These are phyloP conservation scores for Mycetomoellerius zeteki DNA, from an alignment of 1,140 invertebrate species.

Conservation along the genomic window DNA sequence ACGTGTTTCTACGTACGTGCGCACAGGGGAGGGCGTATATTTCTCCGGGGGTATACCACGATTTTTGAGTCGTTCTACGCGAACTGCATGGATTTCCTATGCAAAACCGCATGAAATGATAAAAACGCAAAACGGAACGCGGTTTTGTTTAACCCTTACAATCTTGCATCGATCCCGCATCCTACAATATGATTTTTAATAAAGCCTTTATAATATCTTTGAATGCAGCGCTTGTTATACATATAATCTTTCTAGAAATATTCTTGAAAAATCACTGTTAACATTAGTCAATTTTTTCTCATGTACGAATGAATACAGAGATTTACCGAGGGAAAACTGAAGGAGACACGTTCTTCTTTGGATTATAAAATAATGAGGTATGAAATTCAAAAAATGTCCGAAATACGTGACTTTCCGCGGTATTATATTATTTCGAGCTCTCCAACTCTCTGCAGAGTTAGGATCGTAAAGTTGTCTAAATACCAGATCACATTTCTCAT, in stretches of 20 bases:
- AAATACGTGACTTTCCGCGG: slow-evolving; percentile 32
- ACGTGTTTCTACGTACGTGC: slow-evolving; percentile 69
- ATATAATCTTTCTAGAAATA: neutral
- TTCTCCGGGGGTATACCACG: slow-evolving; percentile 42
- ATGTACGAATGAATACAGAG: neutral
- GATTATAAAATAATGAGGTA: slow-evolving; percentile 46
- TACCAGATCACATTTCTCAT: slow-evolving; percentile 39
- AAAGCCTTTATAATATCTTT: neutral
- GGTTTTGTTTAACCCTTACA: slow-evolving; percentile 28
- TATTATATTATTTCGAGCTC: slow-evolving; percentile 9
- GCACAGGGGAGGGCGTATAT: slow-evolving; percentile 24
- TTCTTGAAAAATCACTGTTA: slow-evolving; percentile 30
- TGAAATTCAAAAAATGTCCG: slow-evolving; percentile 41
- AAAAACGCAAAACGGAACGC: slow-evolving; percentile 30
- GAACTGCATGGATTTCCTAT: slow-evolving; percentile 49
- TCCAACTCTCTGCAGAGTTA: neutral
- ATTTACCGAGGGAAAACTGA: slow-evolving; percentile 2
- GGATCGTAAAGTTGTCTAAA: slow-evolving; percentile 50
- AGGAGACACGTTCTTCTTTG: slow-evolving; percentile 1
- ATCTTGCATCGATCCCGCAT: slow-evolving; percentile 23
- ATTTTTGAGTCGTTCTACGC: slow-evolving; percentile 58
- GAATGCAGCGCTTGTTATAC: neutral
- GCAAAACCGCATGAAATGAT: slow-evolving; percentile 23
- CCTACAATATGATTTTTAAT: slow-evolving; percentile 6
- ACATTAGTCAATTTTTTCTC: neutral